Evolutionary conservation across 2,888 invertebrate genomes (phyloP), one percentile per base, ranked within the genome.

Genomic region (Dynastes grantii): DNA sequence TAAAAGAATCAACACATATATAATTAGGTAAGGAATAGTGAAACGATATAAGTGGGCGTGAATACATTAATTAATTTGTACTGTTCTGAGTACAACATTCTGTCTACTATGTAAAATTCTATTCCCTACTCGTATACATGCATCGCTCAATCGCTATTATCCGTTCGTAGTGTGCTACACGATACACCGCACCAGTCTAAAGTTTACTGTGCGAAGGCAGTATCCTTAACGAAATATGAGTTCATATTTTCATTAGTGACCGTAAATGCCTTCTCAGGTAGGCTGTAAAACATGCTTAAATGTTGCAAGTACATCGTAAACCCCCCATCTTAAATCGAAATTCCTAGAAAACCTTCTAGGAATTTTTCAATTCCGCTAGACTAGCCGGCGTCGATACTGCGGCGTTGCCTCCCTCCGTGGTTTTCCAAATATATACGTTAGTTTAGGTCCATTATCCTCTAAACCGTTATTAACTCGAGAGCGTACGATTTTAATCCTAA

Each of bases 331-430:
- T 80, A 82, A 82, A 83, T 82, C 83, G 81, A 81, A 84, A 84
- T 86, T 86, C 86, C 83, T 81, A 84, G 85, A 86, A 86, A 85
- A 81, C 81, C 85, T 82, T 82, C 82, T 81, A 82, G 83, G 85
- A 83, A 85, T 85, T 84, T 84, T 83, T 85, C 83, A 83, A 83
- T 84, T 84, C 82, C 80, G 83, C 84, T 83, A 85, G 86, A 86
- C 86, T 83, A 81, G 82, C 76, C 84, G 86, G 85, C 86, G 85
- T 75, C 73, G 73, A 75, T 45, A 40, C 11, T 45, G 13, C 40
- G 45, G 29, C 27, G 40, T 63, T 75, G 45, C n/a, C 32, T 22
- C 11, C 16, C 37, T 40, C 13, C 22, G 22, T 32, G 5, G 27
- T 9, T n/a, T 63, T 75, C 61, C 73, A 16, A 61, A 75, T 27